These are phyloP conservation scores for Bubalus kerabau DNA, from an alignment of 2,113 vertebrate genomes.

Conservation along the genomic window DNA sequence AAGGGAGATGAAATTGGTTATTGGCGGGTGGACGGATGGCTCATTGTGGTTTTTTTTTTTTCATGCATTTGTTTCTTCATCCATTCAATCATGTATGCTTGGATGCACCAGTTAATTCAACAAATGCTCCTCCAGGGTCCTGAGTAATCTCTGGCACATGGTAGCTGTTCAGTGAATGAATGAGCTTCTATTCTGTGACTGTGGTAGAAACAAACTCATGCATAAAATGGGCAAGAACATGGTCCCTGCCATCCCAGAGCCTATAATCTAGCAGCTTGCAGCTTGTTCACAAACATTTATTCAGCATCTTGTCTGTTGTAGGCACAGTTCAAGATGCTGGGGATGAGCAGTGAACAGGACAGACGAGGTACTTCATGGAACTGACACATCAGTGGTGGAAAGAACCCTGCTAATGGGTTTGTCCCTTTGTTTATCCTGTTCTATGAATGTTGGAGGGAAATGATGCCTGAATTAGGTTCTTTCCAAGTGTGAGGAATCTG, in stretches of 20 bases:
- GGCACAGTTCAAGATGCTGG: not conserved
- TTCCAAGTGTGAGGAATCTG: not conserved
- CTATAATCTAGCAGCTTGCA: not conserved
- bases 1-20: not conserved
- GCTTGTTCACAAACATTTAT: not conserved
- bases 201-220: not conserved
- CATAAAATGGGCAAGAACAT: accelerated
- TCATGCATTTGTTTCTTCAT: not conserved
- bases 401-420: not conserved
- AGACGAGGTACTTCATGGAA: accelerated
- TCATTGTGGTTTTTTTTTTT: too few species aligned
- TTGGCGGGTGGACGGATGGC: not conserved
- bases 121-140: not conserved
- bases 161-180: not conserved
- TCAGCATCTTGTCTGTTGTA: not conserved
- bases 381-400: accelerated
- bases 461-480: not conserved
- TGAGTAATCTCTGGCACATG: not conserved
- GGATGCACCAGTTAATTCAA: not conserved
- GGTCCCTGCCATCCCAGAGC: not conserved
- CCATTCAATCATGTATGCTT: not conserved
- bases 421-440: not conserved
- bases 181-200: not conserved
- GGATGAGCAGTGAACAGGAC: not conserved
- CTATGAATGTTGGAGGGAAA: accelerated